A percentile compares a stretch with the other conserved stretches of the same genome.
phyloP scores from a whole-genome alignment of 2,113 vertebrate species.

The Tringa solitaria region DNA sequence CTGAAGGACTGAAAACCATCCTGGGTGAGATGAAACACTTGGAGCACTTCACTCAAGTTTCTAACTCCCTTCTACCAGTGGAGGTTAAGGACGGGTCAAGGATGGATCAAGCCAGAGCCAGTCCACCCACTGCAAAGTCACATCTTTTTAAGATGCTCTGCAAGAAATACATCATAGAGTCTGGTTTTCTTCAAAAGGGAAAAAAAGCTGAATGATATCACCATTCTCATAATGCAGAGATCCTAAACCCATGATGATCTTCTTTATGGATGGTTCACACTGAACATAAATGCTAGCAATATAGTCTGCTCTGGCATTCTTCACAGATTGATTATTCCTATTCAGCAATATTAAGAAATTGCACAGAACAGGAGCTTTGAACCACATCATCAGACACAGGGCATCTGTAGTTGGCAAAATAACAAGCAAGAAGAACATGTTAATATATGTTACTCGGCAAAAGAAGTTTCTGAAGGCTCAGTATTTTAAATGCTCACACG shows the following conservation, averaged over 20 bases:
- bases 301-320: neutral
- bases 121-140: neutral
- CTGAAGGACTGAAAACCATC: neutral
- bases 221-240: neutral
- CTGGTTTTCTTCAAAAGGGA: neutral
- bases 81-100: neutral
- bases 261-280: neutral
- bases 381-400: rapidly evolving
- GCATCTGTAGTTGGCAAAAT: neutral
- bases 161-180: neutral
- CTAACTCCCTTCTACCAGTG: neutral
- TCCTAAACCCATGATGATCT: neutral
- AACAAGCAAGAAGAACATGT: neutral
- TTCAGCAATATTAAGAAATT: neutral
- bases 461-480: neutral
- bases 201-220: neutral
- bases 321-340: neutral
- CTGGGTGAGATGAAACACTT: neutral
- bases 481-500: neutral
- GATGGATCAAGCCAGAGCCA: neutral
- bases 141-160: neutral
- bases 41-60: neutral
- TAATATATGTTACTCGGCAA: neutral
- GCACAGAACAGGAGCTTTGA: neutral
- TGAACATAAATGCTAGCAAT: neutral